Evolutionary conservation across 2,888 invertebrate species (phyloP), one percentile per base, ranked within the genome.

Genomic region (Ochropacha duplaris): DNA sequence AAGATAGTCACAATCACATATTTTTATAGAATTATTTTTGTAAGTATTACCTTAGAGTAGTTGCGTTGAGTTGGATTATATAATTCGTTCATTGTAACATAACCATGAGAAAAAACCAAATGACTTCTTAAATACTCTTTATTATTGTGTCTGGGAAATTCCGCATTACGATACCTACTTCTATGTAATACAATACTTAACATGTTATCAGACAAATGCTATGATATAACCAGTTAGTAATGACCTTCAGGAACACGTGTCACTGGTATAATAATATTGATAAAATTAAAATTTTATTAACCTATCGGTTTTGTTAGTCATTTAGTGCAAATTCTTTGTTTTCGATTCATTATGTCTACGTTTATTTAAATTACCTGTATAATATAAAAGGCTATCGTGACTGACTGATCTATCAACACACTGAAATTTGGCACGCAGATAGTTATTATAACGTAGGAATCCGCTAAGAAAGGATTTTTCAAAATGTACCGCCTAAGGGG

Each of bases 41-140:
- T 50, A 50, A 59, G 57, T 49, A 50, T n/a, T 56, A 60, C 39
- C 28, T 57, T 49, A 34, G 57, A 62, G 58, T 64, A 69, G 64
- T 62, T 65, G 64, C 60, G 58, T 57, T 54, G 57, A 62, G 59
- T 58, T 58, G 39, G 52, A 34, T 57, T 54, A 55, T 59, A 61
- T 57, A 57, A 58, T 57, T 51, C 52, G 58, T 49, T 54, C 62
- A 62, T 66, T 63, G 58, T 22, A 34, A 56, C 52, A 52, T 59
- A 62, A 65, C 59, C 57, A 61, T 60, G 56, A 54, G 55, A 50
- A 39, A 58, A 57, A 61, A 62, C 49, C 44, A 39, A 61, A 60
- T 28, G 51, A 55, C 55, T 57, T 57, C 39, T 62, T 62, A 54
- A 16, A 0, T 31, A 12, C 16, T 19, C 5, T 28, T 28, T 51